phyloP scores from a whole-genome alignment of 2,113 vertebrate species.

The Hippotragus niger region DNA sequence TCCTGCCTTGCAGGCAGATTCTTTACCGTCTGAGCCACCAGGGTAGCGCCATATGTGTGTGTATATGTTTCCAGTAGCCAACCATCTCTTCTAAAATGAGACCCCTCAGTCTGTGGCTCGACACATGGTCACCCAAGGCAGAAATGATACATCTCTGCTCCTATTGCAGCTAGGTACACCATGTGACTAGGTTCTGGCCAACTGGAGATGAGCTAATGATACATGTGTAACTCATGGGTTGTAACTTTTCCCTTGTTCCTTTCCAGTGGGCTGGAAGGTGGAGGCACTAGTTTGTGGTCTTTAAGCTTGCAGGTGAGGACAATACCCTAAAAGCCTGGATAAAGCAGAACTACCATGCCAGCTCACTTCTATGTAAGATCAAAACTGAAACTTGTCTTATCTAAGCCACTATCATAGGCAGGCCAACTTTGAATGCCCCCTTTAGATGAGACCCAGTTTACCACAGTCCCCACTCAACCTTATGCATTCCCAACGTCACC shows the following conservation, averaged over 20 bases:
- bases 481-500: not conserved
- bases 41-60: not conserved
- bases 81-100: not conserved
- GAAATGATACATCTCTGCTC: not conserved
- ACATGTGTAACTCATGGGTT: fast-evolving
- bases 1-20: not conserved
- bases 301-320: not conserved
- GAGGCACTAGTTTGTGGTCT: too few species aligned
- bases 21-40: not conserved
- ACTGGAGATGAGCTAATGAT: not conserved
- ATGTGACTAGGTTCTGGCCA: not conserved
- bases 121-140: not conserved
- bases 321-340: too few species aligned
- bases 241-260: not conserved
- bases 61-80: not conserved
- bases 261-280: not conserved
- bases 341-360: not conserved
- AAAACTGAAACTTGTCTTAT: not conserved
- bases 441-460: not conserved
- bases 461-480: not conserved
- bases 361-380: not conserved
- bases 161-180: not conserved
- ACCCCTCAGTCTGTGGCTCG: not conserved
- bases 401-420: not conserved
- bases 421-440: not conserved